Evolutionary conservation across 2,888 invertebrate genomes (phyloP), one percentile per base, ranked within the genome.

Genomic region (Julus scanicus): DNA sequence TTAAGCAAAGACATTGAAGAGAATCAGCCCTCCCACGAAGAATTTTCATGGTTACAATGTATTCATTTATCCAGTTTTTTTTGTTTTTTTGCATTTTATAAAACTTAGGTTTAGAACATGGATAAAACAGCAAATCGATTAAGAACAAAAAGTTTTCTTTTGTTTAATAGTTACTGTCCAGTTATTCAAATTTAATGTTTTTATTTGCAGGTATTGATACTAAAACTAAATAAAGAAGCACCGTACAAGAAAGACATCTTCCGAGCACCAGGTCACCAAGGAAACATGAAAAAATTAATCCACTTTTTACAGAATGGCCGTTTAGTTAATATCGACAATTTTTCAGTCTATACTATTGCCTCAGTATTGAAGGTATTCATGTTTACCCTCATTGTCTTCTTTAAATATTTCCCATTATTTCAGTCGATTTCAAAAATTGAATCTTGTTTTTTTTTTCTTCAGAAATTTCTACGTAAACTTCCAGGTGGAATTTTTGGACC

Each of bases 291-390:
- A 92, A 97, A 97, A 92, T 94, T 97, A 71, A 96, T 97, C 91
- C 97, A 97, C 92, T 97, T 97, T 92, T 94, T 97, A 44, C 97
- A 97, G 93, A 95, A 96, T 89, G 97, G 97, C 80, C 94, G 97
- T 88, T 93, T 97, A 90, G 97, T 97, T 89, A 97, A 97, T 93
- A 97, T 97, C 91, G 97, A 97, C 92, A 97, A 98, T 92, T 98
- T 97, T 93, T 97, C 97, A 90, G 98, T 99, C 89, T 98, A 99
- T 93, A 99, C 99, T 44, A 98, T 99, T 91, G 99, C 99, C 89
- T 98, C 98, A 93, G 99, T 99, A 89, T 94, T 99, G 90, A 99
- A 99, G 92, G 93, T 93, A 90, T 85, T 44, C 44, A 53, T 13
- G 11, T 20, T 9, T 71, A 39, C 40, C 39, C 13, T 17, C 4